Conservation (phyloP, 2,888 invertebrate genomes). For the Polydrusus cervinus region DNA sequence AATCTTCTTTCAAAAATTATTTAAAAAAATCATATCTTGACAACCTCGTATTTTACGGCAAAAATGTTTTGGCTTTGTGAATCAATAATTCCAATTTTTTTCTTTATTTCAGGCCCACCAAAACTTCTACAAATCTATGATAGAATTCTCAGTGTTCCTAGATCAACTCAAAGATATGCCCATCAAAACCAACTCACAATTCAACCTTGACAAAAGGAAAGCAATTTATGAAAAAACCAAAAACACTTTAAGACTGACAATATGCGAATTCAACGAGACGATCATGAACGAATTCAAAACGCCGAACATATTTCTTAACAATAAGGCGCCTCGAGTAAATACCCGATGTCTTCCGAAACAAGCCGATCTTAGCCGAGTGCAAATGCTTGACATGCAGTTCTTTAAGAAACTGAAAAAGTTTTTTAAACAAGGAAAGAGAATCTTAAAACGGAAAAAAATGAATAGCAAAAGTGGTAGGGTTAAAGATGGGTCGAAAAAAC, state of each 20-base stretch:
- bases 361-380: conserved; percentile 74
- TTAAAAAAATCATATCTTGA: too few relatives aligned
- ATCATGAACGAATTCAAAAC: conserved; percentile 71
- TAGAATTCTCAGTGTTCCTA: conserved; percentile 73
- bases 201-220: conserved; percentile 66
- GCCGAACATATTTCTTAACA: conserved; percentile 67
- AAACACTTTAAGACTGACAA: conserved; percentile 71
- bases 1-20: too few relatives aligned
- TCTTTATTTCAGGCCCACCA: conserved; percentile 73
- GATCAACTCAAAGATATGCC: conserved; percentile 69
- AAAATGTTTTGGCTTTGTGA: too few relatives aligned
- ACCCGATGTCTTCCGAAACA: conserved; percentile 58
- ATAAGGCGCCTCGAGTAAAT: conserved; percentile 67
- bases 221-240: conserved; percentile 70
- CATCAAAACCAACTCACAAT: conserved; percentile 66
- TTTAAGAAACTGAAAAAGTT: conserved; percentile 76
- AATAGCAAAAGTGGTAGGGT: conserved; percentile 34
- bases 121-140: conserved; percentile 74
- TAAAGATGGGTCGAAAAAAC: neutral
- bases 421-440: conserved; percentile 71
- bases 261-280: conserved; percentile 77
- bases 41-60: too few relatives aligned
- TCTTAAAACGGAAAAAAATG: conserved; percentile 58
- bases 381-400: conserved; percentile 77
- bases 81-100: neutral